Evolutionary conservation across 2,888 invertebrate genomes (phyloP), one percentile per base, ranked within the genome.

Genomic region (Andrena hattorfiana): DNA sequence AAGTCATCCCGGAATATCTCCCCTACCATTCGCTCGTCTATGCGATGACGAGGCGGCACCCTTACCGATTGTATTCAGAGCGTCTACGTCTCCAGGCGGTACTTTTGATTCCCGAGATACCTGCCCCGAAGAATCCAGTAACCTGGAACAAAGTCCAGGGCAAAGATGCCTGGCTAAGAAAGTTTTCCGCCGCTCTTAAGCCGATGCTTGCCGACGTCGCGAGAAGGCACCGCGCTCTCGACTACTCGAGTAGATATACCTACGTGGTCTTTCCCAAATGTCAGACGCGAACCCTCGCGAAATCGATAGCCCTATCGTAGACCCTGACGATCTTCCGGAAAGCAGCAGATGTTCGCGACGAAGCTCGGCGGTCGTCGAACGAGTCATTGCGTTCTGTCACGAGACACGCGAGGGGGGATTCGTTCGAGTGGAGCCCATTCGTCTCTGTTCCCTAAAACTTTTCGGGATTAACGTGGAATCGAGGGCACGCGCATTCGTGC

Each of bases 321-420:
- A 32, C 28, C 5, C 3, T 2, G 16, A n/a, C 26, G n/a, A 23
- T 66, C 73, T 48, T 49, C 20, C 20, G 74, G 77, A 67, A 77
- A 64, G n/a, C 60, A 32, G 67, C 82, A 77, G 72, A 59, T 73
- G 76, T 54, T 66, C 59, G 42, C 66, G 59, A 30, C n/a, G 26
- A 54, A 70, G 23, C 64, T 42, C 28, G 26, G 26, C 62, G 69
- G 74, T 89, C 91, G 89, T 90, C 86, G 90, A 89, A 90, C 87
- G 90, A 89, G 89, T 90, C 87, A 91, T 91, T 89, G 89, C 89
- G 80, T 79, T 71, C 85, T 81, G 89, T 92, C 91, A 92, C 92
- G 92, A 90, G 64, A 91, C 68, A 62, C 77, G 72, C 72, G 56
- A 79, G 23, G n/a, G n/a, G 64, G 28, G 54, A 66, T 71, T 63